Evolutionary conservation across 2,797 vertebrate genomes (phyloP).

Genomic region (Sandelia bainsii): DNA sequence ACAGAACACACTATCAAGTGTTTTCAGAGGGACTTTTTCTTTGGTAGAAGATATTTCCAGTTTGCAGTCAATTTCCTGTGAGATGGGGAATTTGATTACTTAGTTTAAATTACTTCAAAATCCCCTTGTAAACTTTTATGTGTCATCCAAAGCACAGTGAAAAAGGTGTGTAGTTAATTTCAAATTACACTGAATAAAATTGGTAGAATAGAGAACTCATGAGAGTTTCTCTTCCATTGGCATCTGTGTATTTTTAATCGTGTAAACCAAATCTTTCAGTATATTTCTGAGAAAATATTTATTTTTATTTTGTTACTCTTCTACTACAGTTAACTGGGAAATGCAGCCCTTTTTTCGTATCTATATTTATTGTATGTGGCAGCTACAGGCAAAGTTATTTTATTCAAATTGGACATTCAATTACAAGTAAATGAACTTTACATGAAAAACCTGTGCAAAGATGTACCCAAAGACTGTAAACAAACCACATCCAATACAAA

Average conservation of each 20-base stretch:
- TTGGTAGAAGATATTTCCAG: background rate
- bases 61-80: constrained; percentile 3
- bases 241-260: background rate
- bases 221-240: background rate
- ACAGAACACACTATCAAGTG: too few relatives aligned
- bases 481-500: too few relatives aligned
- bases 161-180: constrained; percentile 11
- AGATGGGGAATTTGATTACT: constrained; percentile 12
- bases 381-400: too few relatives aligned
- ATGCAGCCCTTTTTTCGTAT: too few relatives aligned
- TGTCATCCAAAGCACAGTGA: constrained; percentile 4
- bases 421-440: too few relatives aligned
- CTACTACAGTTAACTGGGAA: too few relatives aligned
- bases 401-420: too few relatives aligned
- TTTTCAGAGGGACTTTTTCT: constrained; percentile 8
- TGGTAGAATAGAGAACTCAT: background rate
- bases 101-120: constrained; percentile 20
- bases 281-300: background rate
- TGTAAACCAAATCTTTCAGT: background rate
- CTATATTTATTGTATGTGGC: too few relatives aligned
- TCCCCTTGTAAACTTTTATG: constrained; percentile 30
- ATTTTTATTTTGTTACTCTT: background rate
- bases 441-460: too few relatives aligned
- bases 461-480: too few relatives aligned
- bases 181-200: background rate